Conservation (phyloP, 2,888 invertebrate species). For the Brenthis daphne region DNA sequence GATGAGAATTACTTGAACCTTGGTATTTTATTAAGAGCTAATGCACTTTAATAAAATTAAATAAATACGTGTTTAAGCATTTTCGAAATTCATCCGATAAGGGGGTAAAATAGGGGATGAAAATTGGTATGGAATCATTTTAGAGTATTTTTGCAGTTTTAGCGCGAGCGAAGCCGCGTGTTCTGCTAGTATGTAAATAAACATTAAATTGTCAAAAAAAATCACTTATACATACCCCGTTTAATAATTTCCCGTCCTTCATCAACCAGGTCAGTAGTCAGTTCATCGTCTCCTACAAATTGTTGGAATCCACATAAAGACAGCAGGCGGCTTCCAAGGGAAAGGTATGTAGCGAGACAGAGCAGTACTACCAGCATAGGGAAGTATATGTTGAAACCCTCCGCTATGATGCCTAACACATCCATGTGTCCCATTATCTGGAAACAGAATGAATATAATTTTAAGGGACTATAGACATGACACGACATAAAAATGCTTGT, state of each 20-base stretch:
- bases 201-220: not conserved
- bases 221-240: constrained; percentile 83
- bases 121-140: no score
- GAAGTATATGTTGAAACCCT: constrained; percentile 99
- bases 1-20: no score
- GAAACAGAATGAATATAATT: constrained; percentile 27
- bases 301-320: constrained; percentile 97
- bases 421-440: constrained; percentile 99
- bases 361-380: constrained; percentile 96
- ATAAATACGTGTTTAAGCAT: no score
- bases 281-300: constrained; percentile 96
- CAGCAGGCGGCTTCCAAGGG: constrained; percentile 94
- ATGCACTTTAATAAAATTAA: no score
- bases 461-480: no score
- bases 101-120: no score
- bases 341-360: constrained; percentile 96
- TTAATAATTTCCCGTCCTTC: constrained; percentile 96
- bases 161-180: no score
- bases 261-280: constrained; percentile 95
- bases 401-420: constrained; percentile 96
- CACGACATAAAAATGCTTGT: no score
- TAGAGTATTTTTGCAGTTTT: no score
- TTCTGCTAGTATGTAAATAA: no score
- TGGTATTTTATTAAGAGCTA: no score
- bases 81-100: no score